These are phyloP conservation scores for Agrilus mali DNA, from an alignment of 2,888 invertebrate genomes.

Conservation along the genomic window DNA sequence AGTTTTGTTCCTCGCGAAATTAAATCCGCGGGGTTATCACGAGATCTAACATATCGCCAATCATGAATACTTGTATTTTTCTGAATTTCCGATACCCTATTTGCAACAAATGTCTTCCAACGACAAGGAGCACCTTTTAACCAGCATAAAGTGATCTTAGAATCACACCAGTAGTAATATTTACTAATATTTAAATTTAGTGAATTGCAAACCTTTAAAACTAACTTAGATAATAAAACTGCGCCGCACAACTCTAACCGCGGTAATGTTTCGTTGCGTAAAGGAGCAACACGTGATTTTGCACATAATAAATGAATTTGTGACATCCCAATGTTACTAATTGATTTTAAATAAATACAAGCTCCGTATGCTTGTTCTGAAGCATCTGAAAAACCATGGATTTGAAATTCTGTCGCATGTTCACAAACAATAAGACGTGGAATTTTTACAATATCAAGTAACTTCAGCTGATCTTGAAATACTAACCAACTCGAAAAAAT, in stretches of 20 bases:
- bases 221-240: neutral
- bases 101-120: slow-evolving; percentile 2
- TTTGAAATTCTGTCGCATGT: neutral
- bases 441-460: neutral
- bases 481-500: slow-evolving; percentile 1
- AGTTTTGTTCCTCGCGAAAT: neutral
- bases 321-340: neutral
- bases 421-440: neutral
- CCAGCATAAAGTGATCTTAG: too few relatives aligned
- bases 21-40: slow-evolving; percentile 2
- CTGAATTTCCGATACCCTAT: slow-evolving; percentile 1
- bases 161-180: too few relatives aligned
- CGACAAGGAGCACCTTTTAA: neutral
- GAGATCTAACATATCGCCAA: neutral
- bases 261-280: neutral
- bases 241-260: neutral
- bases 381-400: slow-evolving; percentile 6
- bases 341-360: neutral
- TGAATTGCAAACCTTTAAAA: neutral
- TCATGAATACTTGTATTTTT: neutral
- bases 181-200: neutral
- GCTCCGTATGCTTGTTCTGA: too few relatives aligned
- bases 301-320: neutral
- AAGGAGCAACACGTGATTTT: neutral
- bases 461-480: neutral